phyloP scores from a whole-genome alignment of 2,797 vertebrate species.

The Myripristis murdjan region DNA sequence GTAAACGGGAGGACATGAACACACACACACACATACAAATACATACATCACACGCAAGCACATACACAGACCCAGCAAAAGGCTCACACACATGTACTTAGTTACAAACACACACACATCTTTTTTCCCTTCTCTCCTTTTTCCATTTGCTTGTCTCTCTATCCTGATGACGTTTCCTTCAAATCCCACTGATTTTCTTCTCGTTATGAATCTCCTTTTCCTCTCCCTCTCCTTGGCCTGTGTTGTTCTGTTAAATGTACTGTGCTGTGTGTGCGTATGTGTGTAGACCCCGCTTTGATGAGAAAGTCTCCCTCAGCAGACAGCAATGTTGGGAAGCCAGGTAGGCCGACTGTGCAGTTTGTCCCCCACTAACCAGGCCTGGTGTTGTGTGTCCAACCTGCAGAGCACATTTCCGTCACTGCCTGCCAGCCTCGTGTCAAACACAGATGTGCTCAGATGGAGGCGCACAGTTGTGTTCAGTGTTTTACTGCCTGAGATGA shows the following conservation, averaged over 20 bases:
- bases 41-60: not conserved
- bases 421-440: slow-evolving; percentile 31
- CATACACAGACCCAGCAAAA: too few relatives aligned
- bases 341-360: slow-evolving; percentile 81
- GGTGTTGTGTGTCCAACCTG: slow-evolving; percentile 35
- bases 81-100: not conserved
- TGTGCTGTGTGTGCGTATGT: slow-evolving; percentile 46
- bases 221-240: slow-evolving; percentile 56
- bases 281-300: slow-evolving; percentile 84
- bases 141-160: slow-evolving; percentile 23
- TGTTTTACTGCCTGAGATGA: slow-evolving; percentile 35
- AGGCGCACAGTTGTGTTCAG: slow-evolving; percentile 35
- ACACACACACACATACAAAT: slow-evolving; percentile 3
- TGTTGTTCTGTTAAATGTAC: slow-evolving; percentile 54
- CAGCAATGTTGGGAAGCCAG: slow-evolving; percentile 84
- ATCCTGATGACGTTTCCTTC: slow-evolving; percentile 21
- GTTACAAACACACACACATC: not conserved
- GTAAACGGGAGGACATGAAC: not conserved
- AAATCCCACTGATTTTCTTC: slow-evolving; percentile 29
- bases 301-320: slow-evolving; percentile 87
- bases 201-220: slow-evolving; percentile 28
- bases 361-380: slow-evolving; percentile 60
- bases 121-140: slow-evolving; percentile 5
- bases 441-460: slow-evolving; percentile 22
- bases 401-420: slow-evolving; percentile 59